phyloP scores from a whole-genome alignment of 1,140 invertebrate species.

The Bombus waltoni region DNA sequence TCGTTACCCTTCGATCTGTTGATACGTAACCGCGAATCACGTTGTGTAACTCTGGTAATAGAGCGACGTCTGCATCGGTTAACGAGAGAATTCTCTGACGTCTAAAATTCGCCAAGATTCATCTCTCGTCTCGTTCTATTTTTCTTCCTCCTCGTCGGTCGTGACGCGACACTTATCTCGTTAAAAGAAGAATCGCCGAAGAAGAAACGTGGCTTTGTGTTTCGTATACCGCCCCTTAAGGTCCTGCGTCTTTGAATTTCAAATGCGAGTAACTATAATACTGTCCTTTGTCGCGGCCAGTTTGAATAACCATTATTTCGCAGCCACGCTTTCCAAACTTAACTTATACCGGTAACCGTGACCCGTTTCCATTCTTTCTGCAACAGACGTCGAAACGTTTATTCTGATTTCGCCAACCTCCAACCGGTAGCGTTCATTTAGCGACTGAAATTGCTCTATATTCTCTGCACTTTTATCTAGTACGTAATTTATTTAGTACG shows the following conservation, averaged over 20 bases:
- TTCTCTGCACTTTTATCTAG: not conserved
- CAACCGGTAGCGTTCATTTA: too few relatives aligned
- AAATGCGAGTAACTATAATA: slow-evolving; percentile 17
- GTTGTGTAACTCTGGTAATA: too few relatives aligned
- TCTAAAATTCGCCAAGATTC: not conserved
- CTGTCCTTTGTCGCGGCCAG: not conserved
- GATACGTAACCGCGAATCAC: too few relatives aligned
- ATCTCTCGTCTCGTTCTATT: too few relatives aligned
- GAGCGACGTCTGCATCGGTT: not conserved
- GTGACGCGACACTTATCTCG: slow-evolving; percentile 9
- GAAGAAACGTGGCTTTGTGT: slow-evolving; percentile 2
- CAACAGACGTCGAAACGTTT: not conserved
- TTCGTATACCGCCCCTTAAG: not conserved
- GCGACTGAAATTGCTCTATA: too few relatives aligned
- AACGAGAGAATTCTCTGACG: not conserved
- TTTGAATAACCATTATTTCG: slow-evolving; percentile 28
- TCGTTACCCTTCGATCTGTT: too few relatives aligned
- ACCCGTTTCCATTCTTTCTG: slow-evolving; percentile 1
- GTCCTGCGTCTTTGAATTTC: not conserved
- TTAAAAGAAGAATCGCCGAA: slow-evolving; percentile 9
- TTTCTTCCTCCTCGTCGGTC: too few relatives aligned
- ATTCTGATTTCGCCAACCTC: not conserved
- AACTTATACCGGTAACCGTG: not conserved
- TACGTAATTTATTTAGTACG: not conserved
- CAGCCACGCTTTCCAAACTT: not conserved